Evolutionary conservation across 2,113 vertebrate species (phyloP), one percentile per base, ranked within the genome.

Genomic region (Phrynosoma blainvillii): DNA sequence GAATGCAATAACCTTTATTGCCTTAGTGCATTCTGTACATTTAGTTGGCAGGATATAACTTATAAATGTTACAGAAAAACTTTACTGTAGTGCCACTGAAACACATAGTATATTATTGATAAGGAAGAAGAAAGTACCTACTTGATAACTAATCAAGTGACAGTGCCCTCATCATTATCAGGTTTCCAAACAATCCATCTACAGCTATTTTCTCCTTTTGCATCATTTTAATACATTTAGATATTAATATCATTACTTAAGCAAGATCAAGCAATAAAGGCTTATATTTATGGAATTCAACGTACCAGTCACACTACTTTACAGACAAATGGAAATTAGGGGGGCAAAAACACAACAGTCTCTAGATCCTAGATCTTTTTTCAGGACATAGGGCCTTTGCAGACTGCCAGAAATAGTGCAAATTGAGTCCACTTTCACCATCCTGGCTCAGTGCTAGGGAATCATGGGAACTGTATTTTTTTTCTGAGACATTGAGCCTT

Each of bases 201-300:
- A 25, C 25, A 23, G 20, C 30, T 25, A 40, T 36, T 36, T n/a
- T 16, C 59, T 14, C 13, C 59, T 4, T 18, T 62, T 62, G 59
- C 1, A 16, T 36, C 36, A 36, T 25, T 25, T 20, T 62, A 32
- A 76, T 18, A 54, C 36, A 76, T 62, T 42, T 25, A 70, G 36
- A 8, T 20, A 85, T 47, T 85, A 56, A 77, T 32, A 66, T 54
- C 9, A 47, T 83, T 68, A 32, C 20, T 62, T 18, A 71, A 84
- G 66, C 27, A 84, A 84, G 36, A 36, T 70, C 42, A 36, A 36
- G 42, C 12, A 86, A 70, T 54, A 83, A 32, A 83, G 40, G 27
- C 21, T 85, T 77, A n/a, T 66, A 66, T 77, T 85, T 66, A 40
- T 32, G 30, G 30, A 68, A 86, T 85, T 66, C 32, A n/a, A 65